Conservation (phyloP, 2,113 vertebrate genomes). For the Excalfactoria chinensis region DNA sequence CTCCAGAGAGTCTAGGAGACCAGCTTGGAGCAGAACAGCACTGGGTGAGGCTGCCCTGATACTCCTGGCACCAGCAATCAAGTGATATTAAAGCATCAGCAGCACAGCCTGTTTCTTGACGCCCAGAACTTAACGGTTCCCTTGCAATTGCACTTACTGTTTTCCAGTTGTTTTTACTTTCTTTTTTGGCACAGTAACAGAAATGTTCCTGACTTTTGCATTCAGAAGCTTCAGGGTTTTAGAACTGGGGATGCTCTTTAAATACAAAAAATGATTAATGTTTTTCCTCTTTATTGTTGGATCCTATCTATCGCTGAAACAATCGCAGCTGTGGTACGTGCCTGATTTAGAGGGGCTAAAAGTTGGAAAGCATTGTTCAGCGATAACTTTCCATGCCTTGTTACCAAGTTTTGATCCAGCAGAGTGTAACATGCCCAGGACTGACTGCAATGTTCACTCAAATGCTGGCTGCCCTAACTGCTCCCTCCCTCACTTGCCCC, state of each 20-base stretch:
- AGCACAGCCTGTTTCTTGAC: slow-evolving; percentile 1
- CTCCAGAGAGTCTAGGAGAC: slow-evolving; percentile 81
- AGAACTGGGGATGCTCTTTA: background rate
- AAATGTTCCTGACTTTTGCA: background rate
- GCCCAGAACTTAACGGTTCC: background rate
- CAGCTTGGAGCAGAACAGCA: slow-evolving; percentile 61
- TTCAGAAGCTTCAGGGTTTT: background rate
- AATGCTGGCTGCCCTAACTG: background rate
- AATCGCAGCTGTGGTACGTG: background rate
- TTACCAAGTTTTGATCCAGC: background rate
- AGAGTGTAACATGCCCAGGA: background rate
- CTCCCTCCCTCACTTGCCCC: background rate
- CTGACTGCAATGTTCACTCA: background rate
- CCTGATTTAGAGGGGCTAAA: background rate
- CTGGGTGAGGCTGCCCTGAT: slow-evolving; percentile 73
- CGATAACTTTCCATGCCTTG: background rate
- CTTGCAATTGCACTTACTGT: background rate
- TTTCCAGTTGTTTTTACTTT: background rate
- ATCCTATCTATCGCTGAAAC: background rate
- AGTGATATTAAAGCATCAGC: slow-evolving; percentile 28
- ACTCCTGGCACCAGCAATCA: slow-evolving; percentile 21
- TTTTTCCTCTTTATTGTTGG: background rate
- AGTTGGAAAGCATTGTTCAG: background rate
- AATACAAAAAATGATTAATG: background rate
- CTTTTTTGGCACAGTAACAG: background rate